These are phyloP conservation scores for Idaea dimidiata DNA, from an alignment of 2,888 invertebrate genomes.

Conservation along the genomic window DNA sequence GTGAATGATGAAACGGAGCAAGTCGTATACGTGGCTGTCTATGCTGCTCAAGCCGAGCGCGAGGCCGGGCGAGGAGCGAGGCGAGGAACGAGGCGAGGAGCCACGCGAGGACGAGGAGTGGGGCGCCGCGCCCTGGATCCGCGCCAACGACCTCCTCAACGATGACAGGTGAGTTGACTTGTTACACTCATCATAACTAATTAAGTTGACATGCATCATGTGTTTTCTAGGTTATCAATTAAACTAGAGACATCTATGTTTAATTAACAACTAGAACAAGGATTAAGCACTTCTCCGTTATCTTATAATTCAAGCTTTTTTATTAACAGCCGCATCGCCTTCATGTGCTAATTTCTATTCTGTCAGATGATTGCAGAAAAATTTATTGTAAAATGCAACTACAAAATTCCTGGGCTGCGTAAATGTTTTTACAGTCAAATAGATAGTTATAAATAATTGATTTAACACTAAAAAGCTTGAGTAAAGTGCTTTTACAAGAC, in stretches of 20 bases:
- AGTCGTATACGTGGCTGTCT: slow-evolving; percentile 75
- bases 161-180: slow-evolving; percentile 58
- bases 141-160: slow-evolving; percentile 53
- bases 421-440: background rate
- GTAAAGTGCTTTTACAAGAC: background rate
- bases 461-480: background rate
- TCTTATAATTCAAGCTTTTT: background rate
- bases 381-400: background rate
- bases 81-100: slow-evolving; percentile 37
- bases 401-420: background rate
- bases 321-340: background rate
- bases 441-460: background rate
- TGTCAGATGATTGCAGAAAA: background rate
- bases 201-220: too few relatives aligned
- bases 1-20: slow-evolving; percentile 66
- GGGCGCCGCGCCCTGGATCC: slow-evolving; percentile 67
- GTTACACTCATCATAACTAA: background rate
- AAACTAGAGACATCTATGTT: too few relatives aligned
- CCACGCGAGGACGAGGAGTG: slow-evolving; percentile 54
- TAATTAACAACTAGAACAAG: background rate
- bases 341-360: background rate
- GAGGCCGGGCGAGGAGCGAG: slow-evolving; percentile 20
- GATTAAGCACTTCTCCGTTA: background rate
- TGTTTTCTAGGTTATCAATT: too few relatives aligned
- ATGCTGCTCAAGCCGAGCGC: slow-evolving; percentile 54